Evolutionary conservation across 2,113 vertebrate species (phyloP).

Genomic region (Odocoileus virginianus): DNA sequence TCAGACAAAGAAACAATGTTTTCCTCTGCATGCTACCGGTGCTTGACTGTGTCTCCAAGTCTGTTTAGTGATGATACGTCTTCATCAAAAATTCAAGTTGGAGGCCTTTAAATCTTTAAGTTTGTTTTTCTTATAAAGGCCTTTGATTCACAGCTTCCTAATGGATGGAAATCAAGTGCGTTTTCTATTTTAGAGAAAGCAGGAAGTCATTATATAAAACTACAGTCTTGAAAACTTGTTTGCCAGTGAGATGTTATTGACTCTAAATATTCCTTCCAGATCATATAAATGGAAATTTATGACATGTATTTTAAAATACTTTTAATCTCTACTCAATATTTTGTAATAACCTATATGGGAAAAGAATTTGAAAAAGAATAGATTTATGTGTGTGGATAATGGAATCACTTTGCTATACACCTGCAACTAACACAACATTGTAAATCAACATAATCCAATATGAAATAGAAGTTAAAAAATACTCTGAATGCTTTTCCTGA

Average conservation of each 20-base stretch:
- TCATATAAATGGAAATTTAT: not conserved
- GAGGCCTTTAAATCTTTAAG: not conserved
- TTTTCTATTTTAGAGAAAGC: constrained; percentile 40
- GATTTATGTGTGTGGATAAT: not conserved
- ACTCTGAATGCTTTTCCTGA: not conserved
- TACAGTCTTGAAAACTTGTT: not conserved
- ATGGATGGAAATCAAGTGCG: not conserved
- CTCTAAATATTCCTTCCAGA: not conserved
- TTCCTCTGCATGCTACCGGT: not conserved
- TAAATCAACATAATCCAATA: not conserved
- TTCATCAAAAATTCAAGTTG: constrained; percentile 31
- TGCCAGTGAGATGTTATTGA: not conserved
- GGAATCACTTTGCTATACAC: not conserved
- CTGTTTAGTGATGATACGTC: not conserved
- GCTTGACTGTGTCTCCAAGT: not conserved
- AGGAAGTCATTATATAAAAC: not conserved
- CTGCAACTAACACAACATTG: not conserved
- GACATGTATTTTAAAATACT: not conserved
- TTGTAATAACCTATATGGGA: not conserved
- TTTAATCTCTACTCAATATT: not conserved
- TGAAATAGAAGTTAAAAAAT: not conserved
- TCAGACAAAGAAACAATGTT: not conserved
- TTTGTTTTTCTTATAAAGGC: constrained; percentile 11
- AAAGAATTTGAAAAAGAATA: not conserved
- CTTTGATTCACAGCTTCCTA: not conserved